Evolutionary conservation across 1,140 invertebrate species (phyloP), one percentile per base, ranked within the genome.

Genomic region (Caerostris darwini): DNA sequence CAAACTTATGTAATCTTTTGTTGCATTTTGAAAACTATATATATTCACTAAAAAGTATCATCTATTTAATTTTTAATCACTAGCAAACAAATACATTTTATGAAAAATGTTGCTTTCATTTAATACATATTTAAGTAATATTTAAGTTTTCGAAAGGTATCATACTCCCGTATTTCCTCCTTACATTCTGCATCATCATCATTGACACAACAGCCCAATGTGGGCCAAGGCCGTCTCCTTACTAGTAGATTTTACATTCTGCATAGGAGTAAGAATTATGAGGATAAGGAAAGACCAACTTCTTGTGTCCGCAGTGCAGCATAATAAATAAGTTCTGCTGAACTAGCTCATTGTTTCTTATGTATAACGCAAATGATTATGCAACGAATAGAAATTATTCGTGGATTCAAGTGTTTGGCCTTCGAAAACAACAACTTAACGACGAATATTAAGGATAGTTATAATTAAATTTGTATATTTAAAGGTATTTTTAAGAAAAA

Each of bases 101-200:
- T 77, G 67, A 69, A 69, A 5, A 7, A 69, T 69, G 67, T n/a
- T n/a, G 34, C 69, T 77, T 10, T 77, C 3, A 1, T 34, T 34
- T 77, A 50, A 77, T 53, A 77, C 71, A 77, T 77, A 77, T 77
- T 77, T 77, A 77, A 69, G 67, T 69, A 69, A 69, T 69, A 69
- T 19, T 69, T 69, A 69, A 77, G 7, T 77, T 77, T 77, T 1
- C 10, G 34, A 77, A 77, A 14, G 50, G 1, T 53, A 77, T 10
- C 19, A 77, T 34, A 34, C 19, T 69, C 17, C 17, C 4, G 5
- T 19, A 7, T 19, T 3, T 19, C 19, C 67, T 69, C n/a, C 0
- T 69, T 69, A 69, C 34, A 77, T 77, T 53, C 10, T 77, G 34
- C 34, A 34, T 34, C 34, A 34, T 34, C 34, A 34, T 34, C 34